Evolutionary conservation across 2,113 vertebrate species (phyloP), one percentile per base, ranked within the genome.

Genomic region (Erythrocebus patas): DNA sequence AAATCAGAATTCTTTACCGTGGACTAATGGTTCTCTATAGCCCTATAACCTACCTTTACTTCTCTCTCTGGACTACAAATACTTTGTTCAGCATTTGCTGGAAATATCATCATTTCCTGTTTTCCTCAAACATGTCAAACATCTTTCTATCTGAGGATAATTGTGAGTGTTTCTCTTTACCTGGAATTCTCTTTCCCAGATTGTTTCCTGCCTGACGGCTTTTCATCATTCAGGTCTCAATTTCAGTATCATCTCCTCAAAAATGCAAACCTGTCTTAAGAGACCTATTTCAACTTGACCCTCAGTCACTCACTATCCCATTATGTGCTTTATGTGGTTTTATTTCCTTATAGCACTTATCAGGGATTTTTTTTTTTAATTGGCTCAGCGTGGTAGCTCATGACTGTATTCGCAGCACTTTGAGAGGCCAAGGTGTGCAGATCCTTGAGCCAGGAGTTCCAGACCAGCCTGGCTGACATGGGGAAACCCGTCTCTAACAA

Each of bases 231-330:
- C 40, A 23, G 8, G 5, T 72, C 5, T 35, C 30, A 70, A 18
- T 38, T n/a, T 70, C n/a, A 84, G 59, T 52, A 78, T 30, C 20
- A 50, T 75, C 11, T 50, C 25, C 13, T 55, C 17, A 23, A 32
- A 86, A 48, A 25, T 32, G 11, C 11, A 75, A 75, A 3, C 10
- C 25, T 50, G 18, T 38, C 5, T 30, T 73, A 20, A n/a, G 18
- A 22, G 32, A 10, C 2, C 0, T n/a, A 43, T 3, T n/a, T 2
- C 18, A 30, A 23, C 3, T 5, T 20, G 11, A 78, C 17, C 25
- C 18, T 17, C 1, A 48, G 32, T 48, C 30, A 32, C 0, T 81
- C 20, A 14, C 43, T 43, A 25, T 55, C 25, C 20, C 25, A 32
- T 35, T 52, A 18, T 18, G 22, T 23, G 57, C 9, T 23, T 59